These are phyloP conservation scores for Pentalonia nigronervosa DNA, from an alignment of 1,140 invertebrate genomes.

Conservation along the genomic window DNA sequence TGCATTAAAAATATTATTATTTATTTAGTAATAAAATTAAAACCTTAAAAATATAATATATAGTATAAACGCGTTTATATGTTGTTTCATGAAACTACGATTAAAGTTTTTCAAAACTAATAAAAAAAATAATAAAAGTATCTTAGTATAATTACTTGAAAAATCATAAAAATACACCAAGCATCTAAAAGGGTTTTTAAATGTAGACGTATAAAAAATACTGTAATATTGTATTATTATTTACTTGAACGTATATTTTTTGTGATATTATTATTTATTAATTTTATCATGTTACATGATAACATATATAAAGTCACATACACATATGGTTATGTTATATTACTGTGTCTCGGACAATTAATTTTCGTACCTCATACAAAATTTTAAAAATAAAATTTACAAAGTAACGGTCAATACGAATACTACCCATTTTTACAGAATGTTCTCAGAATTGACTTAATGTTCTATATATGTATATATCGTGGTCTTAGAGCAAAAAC, in stretches of 20 bases:
- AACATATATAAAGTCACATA: no score
- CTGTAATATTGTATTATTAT: not conserved
- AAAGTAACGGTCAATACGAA: not conserved
- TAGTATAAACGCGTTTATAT: not conserved
- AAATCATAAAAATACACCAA: not conserved
- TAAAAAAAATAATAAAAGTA: not conserved
- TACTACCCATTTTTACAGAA: not conserved
- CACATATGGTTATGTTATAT: not conserved
- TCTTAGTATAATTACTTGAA: not conserved
- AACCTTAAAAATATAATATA: not conserved
- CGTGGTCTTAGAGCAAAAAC: no score
- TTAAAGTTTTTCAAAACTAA: not conserved
- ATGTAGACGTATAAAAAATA: not conserved
- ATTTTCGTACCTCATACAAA: not conserved
- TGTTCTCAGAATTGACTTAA: constrained; percentile 8
- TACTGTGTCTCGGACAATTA: not conserved
- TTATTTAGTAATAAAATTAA: not conserved
- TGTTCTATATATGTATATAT: not conserved
- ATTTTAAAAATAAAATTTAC: not conserved
- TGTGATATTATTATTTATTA: not conserved
- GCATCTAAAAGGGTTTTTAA: not conserved
- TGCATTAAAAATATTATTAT: no score
- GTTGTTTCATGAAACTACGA: not conserved
- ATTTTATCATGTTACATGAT: not conserved
- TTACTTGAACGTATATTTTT: not conserved